A percentile compares a stretch with the other conserved stretches of the same genome.
Conservation (phyloP, 1,140 invertebrate species). For the Drosophila tropicalis region DNA sequence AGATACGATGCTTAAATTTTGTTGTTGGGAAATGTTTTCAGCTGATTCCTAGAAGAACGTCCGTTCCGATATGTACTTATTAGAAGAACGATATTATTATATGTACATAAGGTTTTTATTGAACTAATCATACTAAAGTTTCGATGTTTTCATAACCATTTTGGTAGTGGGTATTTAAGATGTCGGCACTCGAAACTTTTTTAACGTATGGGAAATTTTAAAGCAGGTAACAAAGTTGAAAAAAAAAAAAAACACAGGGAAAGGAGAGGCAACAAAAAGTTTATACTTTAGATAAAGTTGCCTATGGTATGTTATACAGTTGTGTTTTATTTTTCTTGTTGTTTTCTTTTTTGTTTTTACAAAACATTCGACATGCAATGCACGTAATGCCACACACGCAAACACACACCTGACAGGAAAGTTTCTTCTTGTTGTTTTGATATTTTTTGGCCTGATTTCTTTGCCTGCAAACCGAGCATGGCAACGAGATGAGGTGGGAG, state of each 20-base stretch:
- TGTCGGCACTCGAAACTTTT: background rate
- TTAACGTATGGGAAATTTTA: constrained; percentile 3
- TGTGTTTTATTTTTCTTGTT: background rate
- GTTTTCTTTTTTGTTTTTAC: background rate
- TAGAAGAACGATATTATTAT: too few species aligned
- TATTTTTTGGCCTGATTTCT: constrained; percentile 16
- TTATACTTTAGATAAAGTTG: constrained; percentile 30
- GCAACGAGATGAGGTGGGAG: background rate
- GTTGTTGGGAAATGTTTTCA: too few species aligned
- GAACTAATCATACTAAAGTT: too few species aligned
- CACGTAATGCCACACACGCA: constrained; percentile 18
- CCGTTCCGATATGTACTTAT: too few species aligned
- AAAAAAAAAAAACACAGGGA: background rate
- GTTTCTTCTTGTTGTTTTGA: constrained; percentile 20
- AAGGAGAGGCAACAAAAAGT: background rate
- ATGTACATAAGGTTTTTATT: too few species aligned
- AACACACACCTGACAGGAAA: constrained; percentile 17
- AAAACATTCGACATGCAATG: constrained; percentile 27
- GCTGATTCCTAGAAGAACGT: too few species aligned
- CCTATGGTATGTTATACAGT: constrained; percentile 12
- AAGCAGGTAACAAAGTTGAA: constrained; percentile 17
- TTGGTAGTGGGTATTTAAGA: background rate
- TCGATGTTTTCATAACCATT: too few species aligned
- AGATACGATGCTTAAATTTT: too few species aligned
- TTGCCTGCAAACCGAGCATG: background rate